Conservation (phyloP, 1,140 invertebrate species). For the Drosophila orosa region DNA sequence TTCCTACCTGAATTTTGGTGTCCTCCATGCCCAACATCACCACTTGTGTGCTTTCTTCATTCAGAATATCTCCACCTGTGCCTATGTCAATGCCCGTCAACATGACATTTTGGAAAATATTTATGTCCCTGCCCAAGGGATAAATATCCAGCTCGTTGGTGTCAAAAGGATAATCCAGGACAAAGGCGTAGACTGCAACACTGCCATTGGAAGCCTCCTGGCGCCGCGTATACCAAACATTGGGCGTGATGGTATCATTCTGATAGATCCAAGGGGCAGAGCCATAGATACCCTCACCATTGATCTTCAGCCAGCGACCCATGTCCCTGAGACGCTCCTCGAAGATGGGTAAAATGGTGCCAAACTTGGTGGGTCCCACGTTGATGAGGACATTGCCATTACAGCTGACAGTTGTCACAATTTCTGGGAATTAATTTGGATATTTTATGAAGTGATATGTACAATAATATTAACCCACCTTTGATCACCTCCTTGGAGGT, state of each 20-base stretch:
- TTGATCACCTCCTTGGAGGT: slow-evolving; percentile 90
- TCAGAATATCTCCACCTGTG: slow-evolving; percentile 19
- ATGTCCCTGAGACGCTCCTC: slow-evolving; percentile 92
- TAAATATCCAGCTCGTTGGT: slow-evolving; percentile 71
- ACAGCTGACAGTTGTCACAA: slow-evolving; percentile 93
- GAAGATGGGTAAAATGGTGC: slow-evolving; percentile 94
- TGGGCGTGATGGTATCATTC: slow-evolving; percentile 90
- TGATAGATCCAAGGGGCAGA: slow-evolving; percentile 91
- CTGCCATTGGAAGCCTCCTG: slow-evolving; percentile 6
- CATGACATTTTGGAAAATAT: slow-evolving; percentile 42
- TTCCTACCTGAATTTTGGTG: slow-evolving; percentile 55
- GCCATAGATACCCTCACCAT: slow-evolving; percentile 96
- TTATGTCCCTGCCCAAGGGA: slow-evolving; percentile 64
- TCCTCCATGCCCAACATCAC: slow-evolving; percentile 66
- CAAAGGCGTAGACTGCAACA: slow-evolving; percentile 68
- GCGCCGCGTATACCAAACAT: slow-evolving; percentile 91
- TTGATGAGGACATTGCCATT: slow-evolving; percentile 96
- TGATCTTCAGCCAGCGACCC: slow-evolving; percentile 90
- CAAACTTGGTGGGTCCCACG: slow-evolving; percentile 95
- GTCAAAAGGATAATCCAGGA: slow-evolving; percentile 82
- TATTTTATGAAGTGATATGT: background rate
- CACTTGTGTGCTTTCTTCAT: slow-evolving; percentile 45
- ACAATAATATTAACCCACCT: slow-evolving; percentile 32
- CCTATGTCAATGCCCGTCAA: slow-evolving; percentile 60
- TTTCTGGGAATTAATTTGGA: slow-evolving; percentile 76